Base-by-base conservation (phyloP, 2,888 invertebrate genomes). In the Aelia acuminata region DNA sequence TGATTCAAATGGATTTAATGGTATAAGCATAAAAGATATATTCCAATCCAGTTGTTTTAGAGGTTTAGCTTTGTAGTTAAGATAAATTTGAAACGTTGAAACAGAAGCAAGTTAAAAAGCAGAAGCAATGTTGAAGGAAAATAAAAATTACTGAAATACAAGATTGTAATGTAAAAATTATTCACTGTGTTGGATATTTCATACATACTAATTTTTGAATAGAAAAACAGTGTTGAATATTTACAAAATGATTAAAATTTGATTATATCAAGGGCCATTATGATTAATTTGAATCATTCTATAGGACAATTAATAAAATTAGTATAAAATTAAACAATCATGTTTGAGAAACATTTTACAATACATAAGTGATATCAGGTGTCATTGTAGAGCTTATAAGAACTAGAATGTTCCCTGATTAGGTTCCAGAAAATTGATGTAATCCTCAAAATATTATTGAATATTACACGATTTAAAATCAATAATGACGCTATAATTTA, bases 1-100 rank as follows among this genome's bases (percentile, higher is more conserved):
- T 70, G 63, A 70, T 70, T 70, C 63, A 70, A 70, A 70, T 70
- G 63, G 63, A 70, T 35, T 35, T 35, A 26, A 70, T 70, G 63
- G 63, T 35, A 70, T 70, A 13, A 70, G 20, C 35, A 70, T 70
- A 13, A 53, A 53, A 53, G 2, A 57, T 26, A 26, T 57, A 8
- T 18, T 63, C 15, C 31, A 15, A 63, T 13, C 26, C 7, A 26
- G 26, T 57, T 57, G n/a, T n/a, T 26, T 13, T 63, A 63, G 31
- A 57, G 11, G 43, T 43, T 43, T 43, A 43, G 7, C 43, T 43
- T 43, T 43, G 43, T 43, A n/a, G n/a, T n/a, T n/a, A n/a, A n/a
- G n/a, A n/a, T n/a, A n/a, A n/a, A n/a, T n/a, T n/a, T n/a, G n/a
- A n/a, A n/a, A n/a, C n/a, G n/a, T n/a, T n/a, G n/a, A n/a, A n/a